Evolutionary conservation across 2,113 vertebrate genomes (phyloP).

Genomic region (Siphamia tubifer): DNA sequence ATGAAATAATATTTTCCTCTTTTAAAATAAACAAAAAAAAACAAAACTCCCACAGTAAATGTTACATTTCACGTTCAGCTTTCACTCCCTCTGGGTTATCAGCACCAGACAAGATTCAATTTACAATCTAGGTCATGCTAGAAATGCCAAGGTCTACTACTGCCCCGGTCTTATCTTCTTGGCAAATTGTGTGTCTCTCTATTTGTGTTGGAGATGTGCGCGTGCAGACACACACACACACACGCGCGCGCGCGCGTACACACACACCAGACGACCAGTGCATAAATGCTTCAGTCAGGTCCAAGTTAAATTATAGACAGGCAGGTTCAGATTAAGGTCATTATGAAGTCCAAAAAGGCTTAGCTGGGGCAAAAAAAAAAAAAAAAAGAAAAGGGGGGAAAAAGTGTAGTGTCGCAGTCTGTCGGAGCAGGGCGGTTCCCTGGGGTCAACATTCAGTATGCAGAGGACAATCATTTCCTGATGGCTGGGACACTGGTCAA

Average conservation of each 20-base stretch:
- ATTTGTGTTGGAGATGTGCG: too few relatives aligned
- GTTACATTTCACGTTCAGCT: conserved; percentile 15
- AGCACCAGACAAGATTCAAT: conserved; percentile 27
- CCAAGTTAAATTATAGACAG: conserved; percentile 2
- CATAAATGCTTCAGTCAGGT: conserved; percentile 12
- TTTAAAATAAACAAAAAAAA: not conserved
- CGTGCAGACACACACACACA: too few relatives aligned
- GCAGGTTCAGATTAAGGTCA: conserved; percentile 35
- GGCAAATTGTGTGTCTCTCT: not conserved
- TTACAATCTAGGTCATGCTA: conserved; percentile 47
- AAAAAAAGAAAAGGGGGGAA: too few relatives aligned
- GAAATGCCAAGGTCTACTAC: conserved; percentile 10
- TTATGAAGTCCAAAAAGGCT: conserved; percentile 12
- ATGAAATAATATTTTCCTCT: not conserved
- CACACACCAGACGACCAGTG: not conserved
- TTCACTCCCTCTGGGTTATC: conserved; percentile 10
- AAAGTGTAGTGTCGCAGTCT: not conserved
- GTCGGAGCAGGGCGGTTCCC: not conserved
- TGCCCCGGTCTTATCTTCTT: conserved; percentile 18
- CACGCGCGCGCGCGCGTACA: too few relatives aligned
- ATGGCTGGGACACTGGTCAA: not conserved
- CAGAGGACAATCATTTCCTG: not conserved
- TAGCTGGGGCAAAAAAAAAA: not conserved
- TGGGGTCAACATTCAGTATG: not conserved
- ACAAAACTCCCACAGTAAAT: not conserved